phyloP scores from a whole-genome alignment of 2,888 invertebrate species.

The Lithosia quadra region DNA sequence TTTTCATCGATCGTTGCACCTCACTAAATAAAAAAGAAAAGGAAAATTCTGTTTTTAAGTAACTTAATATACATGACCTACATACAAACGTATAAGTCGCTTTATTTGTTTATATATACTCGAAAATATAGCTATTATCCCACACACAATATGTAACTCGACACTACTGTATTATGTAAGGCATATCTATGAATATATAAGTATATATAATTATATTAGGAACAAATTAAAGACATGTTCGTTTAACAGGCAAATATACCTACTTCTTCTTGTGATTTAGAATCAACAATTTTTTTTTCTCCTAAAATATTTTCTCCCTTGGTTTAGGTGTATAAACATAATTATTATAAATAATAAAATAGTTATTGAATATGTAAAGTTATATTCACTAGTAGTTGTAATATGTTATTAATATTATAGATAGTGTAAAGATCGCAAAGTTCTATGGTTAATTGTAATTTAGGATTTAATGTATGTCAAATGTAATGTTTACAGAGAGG shows the following conservation, averaged over 20 bases:
- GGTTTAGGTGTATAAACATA: conserved; percentile 58
- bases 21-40: conserved; percentile 27
- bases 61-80: conserved; percentile 19
- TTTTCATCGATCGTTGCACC: conserved; percentile 42
- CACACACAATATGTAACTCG: conserved; percentile 5
- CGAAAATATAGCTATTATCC: conserved; percentile 21
- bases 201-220: conserved; percentile 15
- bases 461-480: conserved; percentile 72
- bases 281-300: conserved; percentile 45
- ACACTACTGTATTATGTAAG: conserved; percentile 11
- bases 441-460: conserved; percentile 67
- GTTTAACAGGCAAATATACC: conserved; percentile 51
- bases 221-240: conserved; percentile 48
- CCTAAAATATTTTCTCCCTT: conserved; percentile 44
- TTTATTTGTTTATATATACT: conserved; percentile 37
- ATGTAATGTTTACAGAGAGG: conserved; percentile 71
- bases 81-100: conserved; percentile 26
- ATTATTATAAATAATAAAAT: conserved; percentile 56
- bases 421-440: conserved; percentile 68
- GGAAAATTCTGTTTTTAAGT: conserved; percentile 21
- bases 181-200: conserved; percentile 13
- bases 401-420: conserved; percentile 58
- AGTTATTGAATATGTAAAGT: conserved; percentile 56
- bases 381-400: conserved; percentile 55
- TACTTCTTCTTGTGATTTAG: conserved; percentile 53